These are phyloP conservation scores for Clostera curtula DNA, from an alignment of 2,888 invertebrate genomes.

Conservation along the genomic window DNA sequence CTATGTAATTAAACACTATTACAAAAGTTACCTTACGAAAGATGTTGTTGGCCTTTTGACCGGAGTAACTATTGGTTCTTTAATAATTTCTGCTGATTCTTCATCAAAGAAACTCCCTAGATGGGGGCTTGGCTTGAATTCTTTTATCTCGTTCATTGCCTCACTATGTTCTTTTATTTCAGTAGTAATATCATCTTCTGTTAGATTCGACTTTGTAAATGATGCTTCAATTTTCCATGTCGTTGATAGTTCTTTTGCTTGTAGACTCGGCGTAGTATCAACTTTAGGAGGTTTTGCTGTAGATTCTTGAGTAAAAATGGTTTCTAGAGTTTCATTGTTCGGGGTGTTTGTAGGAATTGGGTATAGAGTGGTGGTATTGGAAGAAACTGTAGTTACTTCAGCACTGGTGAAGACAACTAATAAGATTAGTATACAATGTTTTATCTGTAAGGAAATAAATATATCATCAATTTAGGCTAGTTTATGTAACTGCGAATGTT, in stretches of 20 bases:
- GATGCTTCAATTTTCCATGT: slow-evolving; percentile 46
- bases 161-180: slow-evolving; percentile 7
- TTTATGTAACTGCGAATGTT: too few relatives aligned
- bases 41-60: slow-evolving; percentile 32
- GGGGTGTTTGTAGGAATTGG: too few relatives aligned
- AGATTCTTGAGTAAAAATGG: slow-evolving; percentile 43
- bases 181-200: slow-evolving; percentile 22
- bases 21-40: slow-evolving; percentile 36
- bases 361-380: too few relatives aligned
- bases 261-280: slow-evolving; percentile 20
- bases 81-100: slow-evolving; percentile 28
- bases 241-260: slow-evolving; percentile 20
- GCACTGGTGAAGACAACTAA: too few relatives aligned
- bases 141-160: slow-evolving; percentile 25
- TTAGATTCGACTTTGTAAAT: slow-evolving; percentile 30
- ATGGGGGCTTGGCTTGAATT: slow-evolving; percentile 71
- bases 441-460: too few relatives aligned
- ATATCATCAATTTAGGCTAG: too few relatives aligned
- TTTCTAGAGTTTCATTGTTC: slow-evolving; percentile 33
- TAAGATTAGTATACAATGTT: too few relatives aligned
- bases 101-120: slow-evolving; percentile 63
- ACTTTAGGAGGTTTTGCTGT: slow-evolving; percentile 14
- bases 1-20: too few relatives aligned
- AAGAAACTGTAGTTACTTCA: too few relatives aligned
- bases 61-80: slow-evolving; percentile 15